Evolutionary conservation across 2,113 vertebrate genomes (phyloP).

Genomic region (Pluvialis apricaria): DNA sequence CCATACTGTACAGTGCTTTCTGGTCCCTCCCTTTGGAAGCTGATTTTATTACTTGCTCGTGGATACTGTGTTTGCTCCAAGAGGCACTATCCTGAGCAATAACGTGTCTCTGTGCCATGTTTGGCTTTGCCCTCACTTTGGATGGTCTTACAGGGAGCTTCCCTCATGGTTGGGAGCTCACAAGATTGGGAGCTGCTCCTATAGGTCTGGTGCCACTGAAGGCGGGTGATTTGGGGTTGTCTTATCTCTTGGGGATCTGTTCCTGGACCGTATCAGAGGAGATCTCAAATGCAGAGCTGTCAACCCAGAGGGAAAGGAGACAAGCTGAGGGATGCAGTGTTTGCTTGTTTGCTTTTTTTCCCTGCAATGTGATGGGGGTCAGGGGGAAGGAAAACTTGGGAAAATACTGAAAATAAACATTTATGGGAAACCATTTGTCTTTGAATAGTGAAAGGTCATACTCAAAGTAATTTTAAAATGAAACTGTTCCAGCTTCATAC

Average conservation of each 20-base stretch:
- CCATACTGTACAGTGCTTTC: background rate
- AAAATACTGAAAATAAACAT: background rate
- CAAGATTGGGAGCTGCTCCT: background rate
- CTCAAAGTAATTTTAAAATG: background rate
- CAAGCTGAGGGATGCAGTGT: background rate
- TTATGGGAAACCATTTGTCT: background rate
- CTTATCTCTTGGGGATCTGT: background rate
- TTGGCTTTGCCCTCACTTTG: background rate
- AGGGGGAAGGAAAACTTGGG: background rate
- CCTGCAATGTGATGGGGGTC: background rate
- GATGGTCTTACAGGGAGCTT: background rate
- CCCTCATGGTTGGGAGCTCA: background rate
- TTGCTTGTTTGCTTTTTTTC: background rate
- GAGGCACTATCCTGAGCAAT: background rate
- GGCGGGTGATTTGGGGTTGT: background rate
- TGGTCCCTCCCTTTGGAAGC: background rate
- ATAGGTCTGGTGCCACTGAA: background rate
- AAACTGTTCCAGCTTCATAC: background rate
- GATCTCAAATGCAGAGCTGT: background rate
- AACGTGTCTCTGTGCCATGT: background rate
- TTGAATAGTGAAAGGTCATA: background rate
- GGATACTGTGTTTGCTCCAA: background rate
- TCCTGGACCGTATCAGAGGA: background rate
- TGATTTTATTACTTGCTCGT: background rate
- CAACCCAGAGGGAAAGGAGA: background rate